These are phyloP conservation scores for Eulemur macaco DNA, from an alignment of 2,113 vertebrate genomes.

Conservation along the genomic window DNA sequence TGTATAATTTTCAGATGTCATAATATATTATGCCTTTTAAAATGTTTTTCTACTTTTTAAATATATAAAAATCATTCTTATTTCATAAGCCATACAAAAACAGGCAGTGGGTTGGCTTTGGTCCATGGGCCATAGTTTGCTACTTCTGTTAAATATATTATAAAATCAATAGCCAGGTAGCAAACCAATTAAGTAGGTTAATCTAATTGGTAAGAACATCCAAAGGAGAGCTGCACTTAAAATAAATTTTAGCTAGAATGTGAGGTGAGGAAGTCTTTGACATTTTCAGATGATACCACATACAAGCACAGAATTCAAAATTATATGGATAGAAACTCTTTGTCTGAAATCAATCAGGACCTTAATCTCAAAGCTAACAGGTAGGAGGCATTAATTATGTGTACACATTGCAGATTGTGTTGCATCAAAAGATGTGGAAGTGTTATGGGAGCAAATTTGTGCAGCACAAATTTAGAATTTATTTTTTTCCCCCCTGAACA, in stretches of 20 bases:
- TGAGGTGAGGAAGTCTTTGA: slow-evolving; percentile 25
- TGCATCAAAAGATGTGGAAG: background rate
- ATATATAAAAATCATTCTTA: background rate
- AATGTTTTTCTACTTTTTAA: background rate
- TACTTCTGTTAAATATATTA: background rate
- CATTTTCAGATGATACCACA: background rate
- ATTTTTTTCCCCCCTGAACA: background rate
- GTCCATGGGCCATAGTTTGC: background rate
- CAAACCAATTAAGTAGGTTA: background rate
- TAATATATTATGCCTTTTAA: background rate
- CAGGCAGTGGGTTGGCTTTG: background rate
- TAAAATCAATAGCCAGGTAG: background rate
- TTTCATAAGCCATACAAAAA: background rate
- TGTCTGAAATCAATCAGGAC: background rate
- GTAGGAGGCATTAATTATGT: background rate
- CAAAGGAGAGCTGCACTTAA: background rate
- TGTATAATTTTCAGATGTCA: background rate
- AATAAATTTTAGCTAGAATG: slow-evolving; percentile 13
- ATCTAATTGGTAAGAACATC: background rate
- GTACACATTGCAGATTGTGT: background rate
- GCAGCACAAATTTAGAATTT: background rate
- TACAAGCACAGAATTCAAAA: background rate
- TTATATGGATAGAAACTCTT: background rate
- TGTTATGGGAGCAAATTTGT: background rate
- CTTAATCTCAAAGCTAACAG: background rate